Conservation (phyloP, 92 coral and sea anemone genomes). For the Umimayanthus kanabou region DNA sequence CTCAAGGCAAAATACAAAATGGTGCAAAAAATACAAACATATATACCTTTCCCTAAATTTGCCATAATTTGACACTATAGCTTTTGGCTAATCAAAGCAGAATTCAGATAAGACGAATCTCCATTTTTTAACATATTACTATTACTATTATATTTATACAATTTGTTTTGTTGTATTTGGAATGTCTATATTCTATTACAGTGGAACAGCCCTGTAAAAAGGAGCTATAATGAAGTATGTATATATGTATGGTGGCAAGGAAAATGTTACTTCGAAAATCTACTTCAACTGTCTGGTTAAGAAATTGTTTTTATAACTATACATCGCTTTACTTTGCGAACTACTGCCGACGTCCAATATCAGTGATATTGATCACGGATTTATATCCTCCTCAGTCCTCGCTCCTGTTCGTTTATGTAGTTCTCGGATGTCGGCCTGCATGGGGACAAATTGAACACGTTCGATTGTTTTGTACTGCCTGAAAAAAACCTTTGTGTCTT, state of each 20-base stretch:
- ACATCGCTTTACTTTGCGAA: background rate
- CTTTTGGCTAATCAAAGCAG: no score
- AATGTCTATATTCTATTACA: no score
- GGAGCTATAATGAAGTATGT: no score
- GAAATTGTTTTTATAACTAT: background rate
- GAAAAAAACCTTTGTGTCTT: background rate
- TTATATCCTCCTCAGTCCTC: background rate
- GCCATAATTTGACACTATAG: no score
- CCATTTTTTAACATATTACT: no score
- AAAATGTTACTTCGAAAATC: background rate
- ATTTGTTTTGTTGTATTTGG: no score
- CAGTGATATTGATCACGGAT: background rate
- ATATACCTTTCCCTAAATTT: no score
- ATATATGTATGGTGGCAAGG: background rate
- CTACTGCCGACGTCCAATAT: background rate
- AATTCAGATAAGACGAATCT: no score
- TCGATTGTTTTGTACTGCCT: background rate
- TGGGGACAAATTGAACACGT: background rate
- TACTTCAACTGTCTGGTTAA: background rate
- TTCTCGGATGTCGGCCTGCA: background rate
- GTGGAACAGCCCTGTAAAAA: no score
- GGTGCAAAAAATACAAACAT: no score
- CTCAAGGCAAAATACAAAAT: background rate
- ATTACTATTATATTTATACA: no score
- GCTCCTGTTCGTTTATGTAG: background rate